These are phyloP conservation scores for Ellobius talpinus DNA, from an alignment of 2,113 vertebrate genomes.

Conservation along the genomic window DNA sequence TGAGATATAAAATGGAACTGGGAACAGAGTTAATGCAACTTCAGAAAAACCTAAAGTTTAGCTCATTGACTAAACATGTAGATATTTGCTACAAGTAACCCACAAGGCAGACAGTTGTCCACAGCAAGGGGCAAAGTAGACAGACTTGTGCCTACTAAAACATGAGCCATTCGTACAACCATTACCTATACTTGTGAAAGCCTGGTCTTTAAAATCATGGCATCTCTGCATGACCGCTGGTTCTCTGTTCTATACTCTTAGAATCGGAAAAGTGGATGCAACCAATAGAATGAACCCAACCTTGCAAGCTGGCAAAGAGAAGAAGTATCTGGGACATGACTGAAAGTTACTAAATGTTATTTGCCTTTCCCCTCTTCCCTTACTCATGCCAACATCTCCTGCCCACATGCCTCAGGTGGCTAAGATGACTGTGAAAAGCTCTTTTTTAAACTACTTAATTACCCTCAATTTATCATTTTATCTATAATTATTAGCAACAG, in stretches of 20 bases:
- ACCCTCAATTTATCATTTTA: constrained; percentile 15
- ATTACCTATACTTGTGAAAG: background rate
- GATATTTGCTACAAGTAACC: background rate
- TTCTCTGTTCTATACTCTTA: background rate
- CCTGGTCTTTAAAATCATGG: background rate
- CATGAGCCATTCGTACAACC: rapidly evolving
- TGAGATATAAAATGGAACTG: background rate
- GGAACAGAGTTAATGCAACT: background rate
- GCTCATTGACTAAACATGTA: background rate
- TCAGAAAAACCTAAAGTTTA: background rate
- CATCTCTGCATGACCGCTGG: background rate
- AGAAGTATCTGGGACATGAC: background rate
- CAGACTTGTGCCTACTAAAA: background rate
- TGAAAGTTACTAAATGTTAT: background rate
- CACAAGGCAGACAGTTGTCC: background rate
- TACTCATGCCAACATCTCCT: background rate
- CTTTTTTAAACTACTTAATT: background rate
- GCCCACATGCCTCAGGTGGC: background rate
- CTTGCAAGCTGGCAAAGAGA: background rate
- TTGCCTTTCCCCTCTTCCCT: background rate
- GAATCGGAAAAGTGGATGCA: background rate
- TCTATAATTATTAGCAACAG: constrained; percentile 1
- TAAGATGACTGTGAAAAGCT: background rate
- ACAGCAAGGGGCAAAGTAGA: background rate
- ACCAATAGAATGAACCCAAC: background rate